phyloP scores from a whole-genome alignment of 1,140 invertebrate species.

The Sitophilus oryzae region DNA sequence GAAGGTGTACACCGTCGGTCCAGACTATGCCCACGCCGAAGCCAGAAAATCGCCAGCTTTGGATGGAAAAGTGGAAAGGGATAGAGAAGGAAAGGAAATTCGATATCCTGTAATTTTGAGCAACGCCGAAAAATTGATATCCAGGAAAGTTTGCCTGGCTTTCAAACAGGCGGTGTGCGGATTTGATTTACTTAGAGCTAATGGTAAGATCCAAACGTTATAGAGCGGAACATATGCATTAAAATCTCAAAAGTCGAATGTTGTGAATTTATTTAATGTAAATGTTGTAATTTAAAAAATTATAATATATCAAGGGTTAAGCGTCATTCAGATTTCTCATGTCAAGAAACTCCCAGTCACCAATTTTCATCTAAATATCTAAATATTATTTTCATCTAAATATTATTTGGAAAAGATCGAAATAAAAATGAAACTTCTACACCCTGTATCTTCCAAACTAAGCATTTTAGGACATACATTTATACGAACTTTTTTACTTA shows the following conservation, averaged over 20 bases:
- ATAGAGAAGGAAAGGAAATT: constrained; percentile 98
- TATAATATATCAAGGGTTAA: too few relatives aligned
- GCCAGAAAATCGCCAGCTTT: constrained; percentile 96
- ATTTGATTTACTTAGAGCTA: constrained; percentile 81
- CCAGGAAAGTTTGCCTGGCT: constrained; percentile 93
- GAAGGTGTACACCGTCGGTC: constrained; percentile 87
- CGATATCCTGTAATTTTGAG: constrained; percentile 96
- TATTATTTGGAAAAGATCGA: too few relatives aligned
- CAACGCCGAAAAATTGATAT: constrained; percentile 98
- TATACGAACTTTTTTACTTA: too few relatives aligned
- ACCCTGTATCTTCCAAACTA: too few relatives aligned
- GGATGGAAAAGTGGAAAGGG: constrained; percentile 97
- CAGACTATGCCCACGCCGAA: constrained; percentile 98
- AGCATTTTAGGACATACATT: too few relatives aligned
- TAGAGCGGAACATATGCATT: constrained; percentile 28
- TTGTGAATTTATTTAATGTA: too few relatives aligned
- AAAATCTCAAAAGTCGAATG: too few relatives aligned
- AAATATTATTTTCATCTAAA: background rate
- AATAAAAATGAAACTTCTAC: too few relatives aligned
- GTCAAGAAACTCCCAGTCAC: too few relatives aligned
- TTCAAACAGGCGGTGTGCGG: constrained; percentile 99
- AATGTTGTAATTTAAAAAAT: too few relatives aligned
- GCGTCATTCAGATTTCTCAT: too few relatives aligned
- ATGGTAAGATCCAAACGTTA: constrained; percentile 73
- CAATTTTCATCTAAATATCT: constrained; percentile 7